Base-by-base conservation (phyloP, 2,113 vertebrate species). In the Bujurquina vittata region DNA sequence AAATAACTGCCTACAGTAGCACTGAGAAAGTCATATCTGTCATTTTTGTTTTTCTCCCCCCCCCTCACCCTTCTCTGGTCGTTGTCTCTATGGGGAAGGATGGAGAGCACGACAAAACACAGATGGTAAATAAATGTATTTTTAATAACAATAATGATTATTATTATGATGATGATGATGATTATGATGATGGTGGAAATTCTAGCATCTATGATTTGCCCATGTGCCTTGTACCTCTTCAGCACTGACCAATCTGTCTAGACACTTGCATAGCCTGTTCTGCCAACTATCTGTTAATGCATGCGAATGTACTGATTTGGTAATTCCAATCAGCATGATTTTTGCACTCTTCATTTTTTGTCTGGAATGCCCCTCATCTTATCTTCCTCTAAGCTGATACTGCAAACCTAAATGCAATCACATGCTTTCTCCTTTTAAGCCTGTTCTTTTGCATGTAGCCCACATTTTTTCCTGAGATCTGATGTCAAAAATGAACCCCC, bases 31-130 rank as follows among this genome's bases (percentile, higher is more conserved):
- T 94, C 87, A 88, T 83, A 90, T 91, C 62, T 92, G 82, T 94
- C 87, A 86, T 93, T 94, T 93, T 93, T 95, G 85, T 95, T 92
- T 94, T 87, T 94, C 91, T 93, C 83, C 84, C 88, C 84, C 88
- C 69, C 63, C 59, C 73, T 86, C 87, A 89, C 87, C 85, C 90
- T 95, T 92, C 88, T 95, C 83, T 63, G 94, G 89, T 93, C 91
- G 80, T 93, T 94, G 90, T 95, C 89, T 93, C 84, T 92, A 87
- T 94, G 94, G 80, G 94, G 95, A 96, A 96, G 95, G 95, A 95
- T 95, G 95, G 95, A 95, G 95, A 94, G 95, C 95, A 79, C 92
- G 95, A 81, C 95, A 96, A 95, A 96, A 95, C 95, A 93, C 95
- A 83, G 94, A 96, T 95, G 95, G 95, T 96, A 96, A 96, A 95